Evolutionary conservation across 2,113 vertebrate genomes (phyloP).

Genomic region (Trematomus loennbergii): DNA sequence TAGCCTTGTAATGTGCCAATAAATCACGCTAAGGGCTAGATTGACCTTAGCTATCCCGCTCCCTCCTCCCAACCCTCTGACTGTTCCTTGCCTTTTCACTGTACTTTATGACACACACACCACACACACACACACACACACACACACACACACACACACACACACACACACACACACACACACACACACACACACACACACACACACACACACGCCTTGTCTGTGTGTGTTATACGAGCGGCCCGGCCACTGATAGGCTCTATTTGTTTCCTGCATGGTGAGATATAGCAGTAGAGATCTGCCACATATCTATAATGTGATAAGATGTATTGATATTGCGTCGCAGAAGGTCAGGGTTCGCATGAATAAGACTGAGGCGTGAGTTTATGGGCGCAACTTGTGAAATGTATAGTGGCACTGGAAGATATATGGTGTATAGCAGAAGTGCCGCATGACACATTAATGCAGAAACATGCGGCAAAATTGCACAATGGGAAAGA

Average conservation of each 20-base stretch:
- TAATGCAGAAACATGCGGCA: not conserved
- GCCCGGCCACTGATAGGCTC: slow-evolving; percentile 36
- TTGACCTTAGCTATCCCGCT: slow-evolving; percentile 62
- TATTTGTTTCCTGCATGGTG: slow-evolving; percentile 39
- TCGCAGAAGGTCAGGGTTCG: slow-evolving; percentile 20
- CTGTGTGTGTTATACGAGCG: not conserved
- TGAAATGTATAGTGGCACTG: not conserved
- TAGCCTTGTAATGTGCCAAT: slow-evolving; percentile 67
- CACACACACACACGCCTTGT: not conserved
- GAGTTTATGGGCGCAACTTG: slow-evolving; percentile 3
- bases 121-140: slow-evolving; percentile 2
- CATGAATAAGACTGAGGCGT: slow-evolving; percentile 4
- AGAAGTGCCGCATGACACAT: not conserved
- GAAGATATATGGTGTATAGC: not conserved
- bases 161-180: not conserved
- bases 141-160: not conserved
- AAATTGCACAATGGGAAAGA: not conserved
- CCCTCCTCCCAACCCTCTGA: slow-evolving; percentile 23
- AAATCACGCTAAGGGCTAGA: slow-evolving; percentile 67
- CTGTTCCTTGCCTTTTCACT: slow-evolving; percentile 46
- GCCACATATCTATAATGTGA: slow-evolving; percentile 23
- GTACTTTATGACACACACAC: slow-evolving; percentile 53
- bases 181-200: too few species aligned
- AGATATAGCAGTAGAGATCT: slow-evolving; percentile 23
- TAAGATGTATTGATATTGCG: slow-evolving; percentile 6